Base-by-base conservation (phyloP, 64 coral and sea anemone genomes). In the Pachyseris speciosa region DNA sequence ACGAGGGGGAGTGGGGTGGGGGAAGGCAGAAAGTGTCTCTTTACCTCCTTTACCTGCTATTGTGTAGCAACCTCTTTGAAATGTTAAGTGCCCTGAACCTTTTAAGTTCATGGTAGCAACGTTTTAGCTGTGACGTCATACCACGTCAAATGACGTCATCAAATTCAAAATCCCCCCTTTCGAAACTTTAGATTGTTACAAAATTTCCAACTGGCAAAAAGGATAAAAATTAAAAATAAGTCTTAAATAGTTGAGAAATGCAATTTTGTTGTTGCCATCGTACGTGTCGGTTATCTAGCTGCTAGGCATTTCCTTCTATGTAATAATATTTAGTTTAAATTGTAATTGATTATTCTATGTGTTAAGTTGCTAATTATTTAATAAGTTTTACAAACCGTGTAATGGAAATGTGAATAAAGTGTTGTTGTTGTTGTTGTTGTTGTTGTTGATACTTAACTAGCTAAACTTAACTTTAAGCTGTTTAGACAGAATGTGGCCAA, bases 141-240 rank as follows among this genome's bases (percentile, higher is more conserved):
- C 41, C 22, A 72, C 68, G 68, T 72, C 68, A 42, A 2, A 42
- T 72, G 68, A 72, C 68, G 68, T 72, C 68, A 72, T 72, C 68
- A 72, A 72, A 34, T 72, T 72, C 36, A 42, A 72, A 72, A 72
- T 72, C 68, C 36, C 0, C 68, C 34, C 68, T 72, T 72, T 72
- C 37, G 13, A 72, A 72, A 67, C 33, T 67, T 67, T 33, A 67
- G 30, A 37, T 33, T 67, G 64, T 67, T 6, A 67, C 28, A 67
- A 67, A 67, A 67, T 67, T 33, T 37, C 64, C 28, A 67, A 67
- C 28, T 67, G 5, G 64, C 31, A 67, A 67, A 67, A 67, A 67
- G 11, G 64, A 33, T 33, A 67, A 67, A 67, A 67, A 67, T 15
- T 31, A 36, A 67, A 9, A 37, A 67, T 67, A 36, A 67, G 29